Evolutionary conservation across 2,888 invertebrate genomes (phyloP).

Genomic region (Lepeophtheirus nordmannii): DNA sequence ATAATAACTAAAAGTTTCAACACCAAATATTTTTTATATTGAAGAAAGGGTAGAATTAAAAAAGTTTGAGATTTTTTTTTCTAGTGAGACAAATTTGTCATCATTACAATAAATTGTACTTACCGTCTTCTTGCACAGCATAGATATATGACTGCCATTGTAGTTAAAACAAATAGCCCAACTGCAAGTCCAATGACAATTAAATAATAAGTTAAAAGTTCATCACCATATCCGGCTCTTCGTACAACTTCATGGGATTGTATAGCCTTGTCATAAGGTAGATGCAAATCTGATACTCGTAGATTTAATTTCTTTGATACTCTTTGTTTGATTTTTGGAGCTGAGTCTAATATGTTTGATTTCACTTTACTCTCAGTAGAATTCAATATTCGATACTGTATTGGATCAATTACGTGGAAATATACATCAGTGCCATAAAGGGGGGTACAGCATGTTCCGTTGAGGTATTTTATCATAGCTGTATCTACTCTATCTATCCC

Average conservation of each 20-base stretch:
- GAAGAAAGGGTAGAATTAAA: too few species aligned
- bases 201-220: not conserved
- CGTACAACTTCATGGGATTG: too few species aligned
- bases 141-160: not conserved
- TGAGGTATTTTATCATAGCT: not conserved
- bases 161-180: not conserved
- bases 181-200: not conserved
- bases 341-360: not conserved
- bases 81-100: not conserved
- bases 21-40: too few species aligned
- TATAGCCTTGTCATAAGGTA: too few species aligned
- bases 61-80: too few species aligned
- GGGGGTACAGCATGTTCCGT: slow-evolving; percentile 10
- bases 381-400: slow-evolving; percentile 50
- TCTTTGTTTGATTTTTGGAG: not conserved
- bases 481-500: not conserved
- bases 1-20: too few species aligned
- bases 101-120: too few species aligned
- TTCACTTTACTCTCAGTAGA: not conserved
- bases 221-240: not conserved
- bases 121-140: too few species aligned
- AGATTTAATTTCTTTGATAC: not conserved
- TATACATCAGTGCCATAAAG: slow-evolving; percentile 52
- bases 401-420: slow-evolving; percentile 69
- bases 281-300: too few species aligned